Evolutionary conservation across 64 coral and sea anemone genomes (phyloP).

Genomic region (Actinia equina): DNA sequence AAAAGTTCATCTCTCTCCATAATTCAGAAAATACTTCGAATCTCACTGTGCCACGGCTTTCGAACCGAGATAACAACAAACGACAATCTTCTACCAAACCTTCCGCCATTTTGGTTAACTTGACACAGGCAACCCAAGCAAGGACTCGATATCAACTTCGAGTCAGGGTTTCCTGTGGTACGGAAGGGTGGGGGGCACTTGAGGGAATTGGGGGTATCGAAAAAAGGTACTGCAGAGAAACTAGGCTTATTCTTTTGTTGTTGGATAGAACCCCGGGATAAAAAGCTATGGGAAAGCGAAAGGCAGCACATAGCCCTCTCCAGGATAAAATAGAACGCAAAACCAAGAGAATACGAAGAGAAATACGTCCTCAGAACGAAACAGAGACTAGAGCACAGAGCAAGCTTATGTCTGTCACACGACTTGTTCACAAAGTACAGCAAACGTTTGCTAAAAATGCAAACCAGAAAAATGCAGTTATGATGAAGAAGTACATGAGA

Average conservation of each 20-base stretch:
- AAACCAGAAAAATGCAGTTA: constrained; percentile 32
- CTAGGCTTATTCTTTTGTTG: too few species aligned
- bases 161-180: background rate
- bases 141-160: background rate
- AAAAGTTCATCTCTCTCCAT: constrained; percentile 98
- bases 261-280: background rate
- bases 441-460: constrained; percentile 49
- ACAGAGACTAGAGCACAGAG: background rate
- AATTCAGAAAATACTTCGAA: constrained; percentile 93
- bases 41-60: constrained; percentile 70
- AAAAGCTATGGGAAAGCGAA: background rate
- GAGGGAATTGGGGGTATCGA: background rate
- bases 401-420: background rate
- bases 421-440: constrained; percentile 33
- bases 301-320: background rate
- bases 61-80: constrained; percentile 88
- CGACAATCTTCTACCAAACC: constrained; percentile 95
- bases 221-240: background rate
- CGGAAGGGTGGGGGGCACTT: background rate
- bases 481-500: constrained; percentile 88
- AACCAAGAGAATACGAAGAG: background rate
- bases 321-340: too few species aligned
- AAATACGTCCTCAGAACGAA: background rate
- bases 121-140: background rate
- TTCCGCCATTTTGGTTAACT: constrained; percentile 77